A percentile compares a stretch with the other conserved stretches of the same genome.
phyloP scores from a whole-genome alignment of 37 sponge, comb jelly and placozoan genomes.

The Oopsacas minuta region DNA sequence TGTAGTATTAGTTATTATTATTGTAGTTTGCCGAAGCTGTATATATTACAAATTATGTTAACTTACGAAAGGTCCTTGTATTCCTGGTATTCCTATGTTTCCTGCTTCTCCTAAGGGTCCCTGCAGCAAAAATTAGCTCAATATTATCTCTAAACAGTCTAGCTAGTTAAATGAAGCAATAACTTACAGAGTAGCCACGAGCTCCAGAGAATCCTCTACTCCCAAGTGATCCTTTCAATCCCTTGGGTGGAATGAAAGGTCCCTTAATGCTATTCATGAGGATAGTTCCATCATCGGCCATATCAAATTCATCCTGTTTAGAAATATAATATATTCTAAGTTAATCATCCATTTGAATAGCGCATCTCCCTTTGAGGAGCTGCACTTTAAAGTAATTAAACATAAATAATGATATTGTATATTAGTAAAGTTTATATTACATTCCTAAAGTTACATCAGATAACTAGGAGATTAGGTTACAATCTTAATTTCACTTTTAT shows the following conservation, averaged over 20 bases:
- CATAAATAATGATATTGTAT: no score
- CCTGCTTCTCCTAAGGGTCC: not conserved
- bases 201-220: not conserved
- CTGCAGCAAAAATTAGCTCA: not conserved
- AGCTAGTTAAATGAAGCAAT: not conserved
- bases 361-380: no score
- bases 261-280: conserved; percentile 9
- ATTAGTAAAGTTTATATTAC: no score
- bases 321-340: no score
- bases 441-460: no score
- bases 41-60: not conserved
- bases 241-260: not conserved
- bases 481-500: no score
- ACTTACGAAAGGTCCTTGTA: not conserved
- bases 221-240: not conserved
- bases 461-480: no score
- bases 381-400: no score
- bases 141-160: not conserved
- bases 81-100: not conserved
- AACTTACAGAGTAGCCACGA: not conserved
- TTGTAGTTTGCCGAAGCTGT: not conserved
- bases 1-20: no score
- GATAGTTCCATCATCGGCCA: not conserved
- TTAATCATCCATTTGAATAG: no score
- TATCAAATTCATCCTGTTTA: conserved; percentile 18